Base-by-base conservation (phyloP, 2,113 vertebrate genomes). In the Xiphophorus maculatus region DNA sequence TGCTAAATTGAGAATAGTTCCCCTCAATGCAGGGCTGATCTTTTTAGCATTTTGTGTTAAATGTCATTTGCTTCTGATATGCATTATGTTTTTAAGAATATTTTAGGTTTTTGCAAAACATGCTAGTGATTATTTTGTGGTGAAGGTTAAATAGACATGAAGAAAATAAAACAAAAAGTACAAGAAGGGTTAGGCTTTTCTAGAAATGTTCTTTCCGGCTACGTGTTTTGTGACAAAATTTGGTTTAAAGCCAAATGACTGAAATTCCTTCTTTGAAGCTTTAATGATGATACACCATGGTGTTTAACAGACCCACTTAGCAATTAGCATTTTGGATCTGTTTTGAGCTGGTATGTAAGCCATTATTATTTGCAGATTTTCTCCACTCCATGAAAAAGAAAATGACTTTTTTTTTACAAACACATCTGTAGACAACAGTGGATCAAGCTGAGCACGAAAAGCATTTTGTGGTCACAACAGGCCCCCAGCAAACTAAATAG, bases 401-500 rank as follows among this genome's bases (percentile, higher is more conserved):
- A 92, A 88, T 83, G 80, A 90, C 69, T n/a, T 58, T n/a, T 58
- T 54, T 87, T 90, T 90, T 90, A 89, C 90, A 92, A 88, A 88
- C 89, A 91, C 89, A 92, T 93, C 88, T 89, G 93, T 86, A 80
- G 79, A 88, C 84, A 86, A 85, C 85, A 87, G 83, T 76, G 84
- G 79, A 93, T 79, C 81, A 74, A 81, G 84, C 89, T 71, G 88
- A 90, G 92, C 91, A 93, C 87, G 87, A 87, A 93, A 92, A 92
- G 90, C 89, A 88, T 93, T 92, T 91, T 92, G 92, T 42, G 90
- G 92, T 91, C 89, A 89, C 87, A 92, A 91, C 92, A 91, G 93
- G 88, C 93, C 91, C 93, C 93, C 93, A 95, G 93, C 93, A 81
- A 91, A 93, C 93, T 92, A 93, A 94, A 93, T 90, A 91, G 86